phyloP scores from a whole-genome alignment of 2,113 vertebrate genomes.

The Cephalopholis sonnerati region DNA sequence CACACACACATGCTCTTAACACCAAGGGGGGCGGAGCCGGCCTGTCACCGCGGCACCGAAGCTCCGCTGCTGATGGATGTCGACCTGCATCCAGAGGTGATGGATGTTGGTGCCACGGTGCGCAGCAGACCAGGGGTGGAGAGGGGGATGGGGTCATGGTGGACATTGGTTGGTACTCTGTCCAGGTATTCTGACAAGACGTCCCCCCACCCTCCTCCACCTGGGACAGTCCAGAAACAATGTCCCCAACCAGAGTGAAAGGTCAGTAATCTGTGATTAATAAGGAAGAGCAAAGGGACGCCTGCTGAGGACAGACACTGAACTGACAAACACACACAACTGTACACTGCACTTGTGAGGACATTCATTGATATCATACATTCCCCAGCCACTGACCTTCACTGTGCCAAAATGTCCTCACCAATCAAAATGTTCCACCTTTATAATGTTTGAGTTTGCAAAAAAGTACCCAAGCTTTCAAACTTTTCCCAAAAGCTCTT shows the following conservation, averaged over 20 bases:
- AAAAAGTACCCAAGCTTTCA: not conserved
- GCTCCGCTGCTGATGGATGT: constrained; percentile 52
- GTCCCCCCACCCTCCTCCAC: not conserved
- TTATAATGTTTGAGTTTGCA: not conserved
- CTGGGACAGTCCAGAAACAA: constrained; percentile 1
- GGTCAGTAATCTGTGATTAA: constrained; percentile 55
- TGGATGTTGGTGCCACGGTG: constrained; percentile 52
- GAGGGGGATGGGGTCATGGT: constrained; percentile 26
- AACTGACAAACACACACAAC: constrained; percentile 1
- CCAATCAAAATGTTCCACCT: not conserved
- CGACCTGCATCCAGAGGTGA: constrained; percentile 56
- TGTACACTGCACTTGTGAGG: not conserved
- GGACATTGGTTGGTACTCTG: constrained; percentile 26
- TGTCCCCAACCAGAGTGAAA: constrained; percentile 19
- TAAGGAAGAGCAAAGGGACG: constrained; percentile 18
- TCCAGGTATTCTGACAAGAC: constrained; percentile 30
- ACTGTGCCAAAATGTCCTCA: not conserved
- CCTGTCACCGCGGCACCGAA: not conserved
- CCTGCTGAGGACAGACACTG: not conserved
- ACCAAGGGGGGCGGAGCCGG: constrained; percentile 12
- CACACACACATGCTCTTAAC: not conserved
- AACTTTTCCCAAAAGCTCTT: not conserved
- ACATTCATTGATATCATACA: not conserved
- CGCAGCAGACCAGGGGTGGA: not conserved
- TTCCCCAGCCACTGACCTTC: not conserved